Evolutionary conservation across 1,140 invertebrate genomes (phyloP).

Genomic region (Cepaea nemoralis): DNA sequence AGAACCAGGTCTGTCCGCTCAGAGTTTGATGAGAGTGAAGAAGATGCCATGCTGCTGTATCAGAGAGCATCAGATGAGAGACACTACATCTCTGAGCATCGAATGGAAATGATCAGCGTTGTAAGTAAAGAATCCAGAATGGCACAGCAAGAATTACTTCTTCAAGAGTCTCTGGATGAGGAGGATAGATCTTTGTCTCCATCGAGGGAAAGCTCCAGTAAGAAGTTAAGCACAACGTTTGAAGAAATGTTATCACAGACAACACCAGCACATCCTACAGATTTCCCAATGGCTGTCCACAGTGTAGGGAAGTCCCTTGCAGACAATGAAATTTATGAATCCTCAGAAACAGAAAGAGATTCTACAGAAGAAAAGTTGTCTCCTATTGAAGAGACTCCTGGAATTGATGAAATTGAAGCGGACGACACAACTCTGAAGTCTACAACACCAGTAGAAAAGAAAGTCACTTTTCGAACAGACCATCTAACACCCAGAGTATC

Average conservation of each 20-base stretch:
- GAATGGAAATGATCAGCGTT: slow-evolving; percentile 50
- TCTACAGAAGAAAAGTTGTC: slow-evolving; percentile 66
- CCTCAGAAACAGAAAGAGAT: slow-evolving; percentile 65
- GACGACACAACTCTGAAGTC: slow-evolving; percentile 51
- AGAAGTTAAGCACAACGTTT: slow-evolving; percentile 50
- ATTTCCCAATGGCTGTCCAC: slow-evolving; percentile 61
- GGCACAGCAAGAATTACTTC: slow-evolving; percentile 64
- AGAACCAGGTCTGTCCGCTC: background rate
- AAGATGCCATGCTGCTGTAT: slow-evolving; percentile 38
- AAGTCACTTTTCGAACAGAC: slow-evolving; percentile 65
- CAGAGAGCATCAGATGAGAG: background rate
- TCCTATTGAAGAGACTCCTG: slow-evolving; percentile 64
- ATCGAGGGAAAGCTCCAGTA: slow-evolving; percentile 53
- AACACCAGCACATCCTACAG: slow-evolving; percentile 31
- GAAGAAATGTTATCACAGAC: slow-evolving; percentile 42
- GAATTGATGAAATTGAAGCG: slow-evolving; percentile 55
- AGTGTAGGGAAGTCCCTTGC: slow-evolving; percentile 58
- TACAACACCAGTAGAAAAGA: slow-evolving; percentile 52
- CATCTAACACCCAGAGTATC: slow-evolving; percentile 41
- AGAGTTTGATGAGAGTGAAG: slow-evolving; percentile 42
- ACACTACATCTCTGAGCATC: slow-evolving; percentile 5
- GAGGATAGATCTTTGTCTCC: slow-evolving; percentile 64
- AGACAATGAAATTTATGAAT: slow-evolving; percentile 67
- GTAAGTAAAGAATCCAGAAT: slow-evolving; percentile 63
- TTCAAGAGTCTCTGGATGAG: slow-evolving; percentile 62